phyloP scores from a whole-genome alignment of 2,797 vertebrate genomes.

The Sebastes oblongus region DNA sequence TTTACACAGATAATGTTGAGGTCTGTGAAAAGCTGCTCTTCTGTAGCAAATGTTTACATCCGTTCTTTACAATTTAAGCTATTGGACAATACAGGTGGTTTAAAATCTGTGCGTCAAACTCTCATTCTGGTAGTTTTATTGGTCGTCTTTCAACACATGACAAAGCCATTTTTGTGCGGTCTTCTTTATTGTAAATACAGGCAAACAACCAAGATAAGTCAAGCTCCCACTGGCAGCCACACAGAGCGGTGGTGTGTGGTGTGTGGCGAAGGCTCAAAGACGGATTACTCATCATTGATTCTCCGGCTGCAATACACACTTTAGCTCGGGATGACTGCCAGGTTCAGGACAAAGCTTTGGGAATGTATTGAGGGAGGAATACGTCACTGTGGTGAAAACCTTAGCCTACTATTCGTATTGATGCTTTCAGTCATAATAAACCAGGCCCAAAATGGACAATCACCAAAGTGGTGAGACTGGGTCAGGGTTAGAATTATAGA shows the following conservation, averaged over 20 bases:
- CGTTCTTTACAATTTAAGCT: not conserved
- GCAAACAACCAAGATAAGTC: constrained; percentile 26
- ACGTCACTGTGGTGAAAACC: constrained; percentile 38
- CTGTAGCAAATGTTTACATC: not conserved
- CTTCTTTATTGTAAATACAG: constrained; percentile 16
- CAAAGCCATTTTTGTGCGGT: not conserved
- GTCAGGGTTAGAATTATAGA: constrained; percentile 53
- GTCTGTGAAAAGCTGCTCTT: not conserved
- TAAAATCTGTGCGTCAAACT: not conserved
- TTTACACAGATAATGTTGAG: not conserved
- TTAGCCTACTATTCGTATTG: constrained; percentile 8
- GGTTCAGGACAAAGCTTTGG: constrained; percentile 37
- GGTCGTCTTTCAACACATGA: not conserved
- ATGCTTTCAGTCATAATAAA: constrained; percentile 47
- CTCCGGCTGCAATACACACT: constrained; percentile 41
- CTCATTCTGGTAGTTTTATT: not conserved
- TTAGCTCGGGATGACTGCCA: constrained; percentile 45
- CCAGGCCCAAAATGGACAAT: constrained; percentile 34
- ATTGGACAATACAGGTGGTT: not conserved
- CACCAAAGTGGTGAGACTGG: constrained; percentile 33
- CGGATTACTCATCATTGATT: constrained; percentile 46
- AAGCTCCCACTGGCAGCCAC: constrained; percentile 18
- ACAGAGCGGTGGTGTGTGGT: constrained; percentile 1
- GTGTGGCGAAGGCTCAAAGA: constrained; percentile 14
- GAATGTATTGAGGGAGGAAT: constrained; percentile 22